Conservation (phyloP, 2,797 vertebrate species). For the Brotogeris chrysoptera region DNA sequence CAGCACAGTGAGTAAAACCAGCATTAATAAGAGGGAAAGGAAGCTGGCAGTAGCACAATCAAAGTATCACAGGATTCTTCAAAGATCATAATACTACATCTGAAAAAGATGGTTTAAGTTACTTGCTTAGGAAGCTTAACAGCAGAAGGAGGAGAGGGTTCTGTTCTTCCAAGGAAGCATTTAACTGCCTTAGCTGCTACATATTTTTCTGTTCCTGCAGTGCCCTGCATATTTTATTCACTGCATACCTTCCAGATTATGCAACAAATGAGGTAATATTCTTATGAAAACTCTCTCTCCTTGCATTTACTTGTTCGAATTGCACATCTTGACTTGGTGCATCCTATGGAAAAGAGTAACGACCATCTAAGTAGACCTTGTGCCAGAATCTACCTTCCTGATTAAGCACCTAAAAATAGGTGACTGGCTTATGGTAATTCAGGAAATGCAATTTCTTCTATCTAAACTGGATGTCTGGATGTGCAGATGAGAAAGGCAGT, state of each 20-base stretch:
- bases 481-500: neutral
- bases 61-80: neutral
- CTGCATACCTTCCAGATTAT: neutral
- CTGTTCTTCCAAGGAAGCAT: neutral
- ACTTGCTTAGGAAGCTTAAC: neutral
- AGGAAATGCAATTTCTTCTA: neutral
- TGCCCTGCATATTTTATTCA: neutral
- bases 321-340: neutral
- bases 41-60: neutral
- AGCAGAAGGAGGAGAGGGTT: neutral
- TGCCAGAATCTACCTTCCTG: neutral
- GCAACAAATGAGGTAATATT: neutral
- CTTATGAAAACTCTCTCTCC: neutral
- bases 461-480: neutral
- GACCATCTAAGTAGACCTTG: fast-evolving
- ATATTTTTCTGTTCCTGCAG: neutral
- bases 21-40: neutral
- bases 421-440: neutral
- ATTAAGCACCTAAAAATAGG: neutral
- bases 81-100: neutral
- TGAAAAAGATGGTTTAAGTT: neutral
- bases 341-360: neutral
- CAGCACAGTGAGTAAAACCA: neutral
- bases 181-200: neutral
- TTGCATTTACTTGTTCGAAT: fast-evolving